Percentiles rank a stretch among this genome's conserved stretches.
Conservation (phyloP, 1,140 invertebrate genomes). For the Samia ricini region DNA sequence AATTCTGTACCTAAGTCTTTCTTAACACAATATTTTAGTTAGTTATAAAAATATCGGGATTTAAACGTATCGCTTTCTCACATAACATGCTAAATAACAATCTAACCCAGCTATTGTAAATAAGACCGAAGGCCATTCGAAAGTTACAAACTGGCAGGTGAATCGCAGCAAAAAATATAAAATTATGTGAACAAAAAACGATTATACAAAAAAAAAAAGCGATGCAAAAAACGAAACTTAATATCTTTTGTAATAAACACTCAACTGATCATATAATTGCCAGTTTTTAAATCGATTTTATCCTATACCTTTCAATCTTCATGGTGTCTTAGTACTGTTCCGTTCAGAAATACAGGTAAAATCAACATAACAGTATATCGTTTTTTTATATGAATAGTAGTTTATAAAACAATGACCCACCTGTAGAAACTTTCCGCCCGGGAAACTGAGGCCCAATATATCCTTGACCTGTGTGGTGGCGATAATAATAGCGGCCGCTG, state of each 20-base stretch:
- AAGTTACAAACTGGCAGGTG: conserved; percentile 11
- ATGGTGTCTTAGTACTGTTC: background rate
- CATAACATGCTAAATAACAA: background rate
- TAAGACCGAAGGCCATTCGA: conserved; percentile 25
- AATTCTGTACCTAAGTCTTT: too few species aligned
- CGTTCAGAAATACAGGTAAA: background rate
- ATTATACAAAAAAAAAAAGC: conserved; percentile 4
- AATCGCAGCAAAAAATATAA: conserved; percentile 19
- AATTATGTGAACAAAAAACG: conserved; percentile 27
- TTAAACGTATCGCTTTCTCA: background rate
- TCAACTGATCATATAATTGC: background rate
- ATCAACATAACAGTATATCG: too few species aligned
- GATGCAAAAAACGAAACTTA: conserved; percentile 10
- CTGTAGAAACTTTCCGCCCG: conserved; percentile 82
- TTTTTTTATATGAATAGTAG: too few species aligned
- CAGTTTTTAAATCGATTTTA: background rate
- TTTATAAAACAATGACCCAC: conserved; percentile 33
- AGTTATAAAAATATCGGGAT: background rate
- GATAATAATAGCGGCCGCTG: conserved; percentile 93
- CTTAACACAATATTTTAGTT: background rate
- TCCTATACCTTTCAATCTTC: background rate
- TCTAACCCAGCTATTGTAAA: background rate
- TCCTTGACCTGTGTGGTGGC: conserved; percentile 91
- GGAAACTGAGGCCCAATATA: conserved; percentile 84
- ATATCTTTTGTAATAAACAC: conserved; percentile 1